These are phyloP conservation scores for Microvelia longipes DNA, from an alignment of 1,140 invertebrate genomes.

Conservation along the genomic window DNA sequence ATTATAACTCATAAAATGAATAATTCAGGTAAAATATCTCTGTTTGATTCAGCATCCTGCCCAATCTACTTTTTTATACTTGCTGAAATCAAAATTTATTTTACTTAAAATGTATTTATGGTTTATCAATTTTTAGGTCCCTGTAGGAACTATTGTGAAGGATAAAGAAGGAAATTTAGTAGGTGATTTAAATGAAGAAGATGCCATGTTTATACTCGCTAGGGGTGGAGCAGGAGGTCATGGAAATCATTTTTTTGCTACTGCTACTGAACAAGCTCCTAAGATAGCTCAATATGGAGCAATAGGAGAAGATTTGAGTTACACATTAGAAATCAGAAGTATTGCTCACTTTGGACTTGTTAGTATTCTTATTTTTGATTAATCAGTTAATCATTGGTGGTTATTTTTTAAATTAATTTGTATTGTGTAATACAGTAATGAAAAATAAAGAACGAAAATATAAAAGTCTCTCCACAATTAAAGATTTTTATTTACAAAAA, in stretches of 20 bases:
- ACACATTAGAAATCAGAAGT: slow-evolving; percentile 67
- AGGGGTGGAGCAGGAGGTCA: slow-evolving; percentile 87
- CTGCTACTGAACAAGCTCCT: slow-evolving; percentile 66
- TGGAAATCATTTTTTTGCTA: slow-evolving; percentile 84
- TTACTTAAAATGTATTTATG: too few relatives aligned
- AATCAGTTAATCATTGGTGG: background rate
- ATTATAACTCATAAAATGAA: too few relatives aligned
- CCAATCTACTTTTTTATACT: too few relatives aligned
- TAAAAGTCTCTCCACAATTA: background rate
- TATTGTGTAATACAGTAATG: background rate
- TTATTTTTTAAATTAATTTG: background rate
- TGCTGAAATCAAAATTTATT: too few relatives aligned
- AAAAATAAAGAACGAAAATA: background rate
- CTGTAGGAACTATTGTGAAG: slow-evolving; percentile 73
- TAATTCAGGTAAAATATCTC: too few relatives aligned
- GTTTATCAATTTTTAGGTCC: slow-evolving; percentile 51
- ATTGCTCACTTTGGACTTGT: slow-evolving; percentile 90
- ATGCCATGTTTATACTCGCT: slow-evolving; percentile 78
- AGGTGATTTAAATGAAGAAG: slow-evolving; percentile 49
- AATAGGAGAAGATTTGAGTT: slow-evolving; percentile 54
- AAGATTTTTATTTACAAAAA: background rate
- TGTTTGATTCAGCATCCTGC: too few relatives aligned
- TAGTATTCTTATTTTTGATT: slow-evolving; percentile 20
- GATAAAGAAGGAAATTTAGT: slow-evolving; percentile 42
- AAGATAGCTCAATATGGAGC: slow-evolving; percentile 77